Evolutionary conservation across 2,888 invertebrate genomes (phyloP), one percentile per base, ranked within the genome.

Genomic region (Leptinotarsa rubiginosa): DNA sequence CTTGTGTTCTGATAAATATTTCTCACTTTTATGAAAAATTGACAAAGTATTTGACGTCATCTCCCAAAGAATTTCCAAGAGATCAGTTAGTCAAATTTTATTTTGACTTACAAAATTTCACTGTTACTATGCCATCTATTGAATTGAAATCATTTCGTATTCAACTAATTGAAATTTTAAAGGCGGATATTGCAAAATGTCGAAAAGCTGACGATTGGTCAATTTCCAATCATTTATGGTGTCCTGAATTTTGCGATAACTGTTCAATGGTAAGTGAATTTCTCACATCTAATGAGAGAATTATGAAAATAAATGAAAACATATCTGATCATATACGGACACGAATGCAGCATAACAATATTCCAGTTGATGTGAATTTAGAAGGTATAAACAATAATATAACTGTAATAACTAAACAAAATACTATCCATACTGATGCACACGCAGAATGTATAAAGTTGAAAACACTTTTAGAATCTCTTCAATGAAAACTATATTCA

Each of bases 131-230:
- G 49, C 54, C 20, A 18, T 54, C 18, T 0, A 18, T 3, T 3
- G 18, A 54, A n/a, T 20, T 54, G n/a, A 18, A 54, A 18, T 18
- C 20, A n/a, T 54, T 54, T 20, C 54, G 12, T 54, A 54, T 12
- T n/a, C 54, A 18, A n/a, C 54, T 54, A n/a, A 54, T 47, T 65
- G 65, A 65, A 65, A 47, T 16, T 65, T 13, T 65, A 18, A 16
- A 47, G 4, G 7, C 1, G 13, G 20, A 20, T 18, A 65, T 65
- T 65, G 49, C 49, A 49, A 49, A 49, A 49, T 49, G 5, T 49
- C 13, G 49, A 49, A 16, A 49, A 49, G 16, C 49, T 16, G 49
- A 49, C 4, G 49, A 49, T 49, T 49, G 49, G 49, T 49, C 49
- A 13, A 13, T 49, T 16, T 49, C 49, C 13, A 16, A 49, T 16